Base-by-base conservation (phyloP, 2,797 vertebrate genomes). In the Cephalopachus bancanus region DNA sequence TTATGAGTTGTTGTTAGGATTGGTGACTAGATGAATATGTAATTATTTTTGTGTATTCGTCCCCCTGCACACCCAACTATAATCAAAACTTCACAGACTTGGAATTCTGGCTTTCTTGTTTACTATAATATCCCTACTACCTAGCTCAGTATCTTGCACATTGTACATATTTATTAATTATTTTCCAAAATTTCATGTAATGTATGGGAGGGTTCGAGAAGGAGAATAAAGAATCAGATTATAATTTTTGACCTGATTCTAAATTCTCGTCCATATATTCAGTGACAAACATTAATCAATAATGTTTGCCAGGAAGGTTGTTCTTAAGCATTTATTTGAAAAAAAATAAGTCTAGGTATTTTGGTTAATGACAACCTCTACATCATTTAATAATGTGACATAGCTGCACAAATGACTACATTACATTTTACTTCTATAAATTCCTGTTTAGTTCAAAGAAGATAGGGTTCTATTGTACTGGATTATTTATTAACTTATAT, bases 151-250 rank as follows among this genome's bases (percentile, higher is more conserved):
- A 93, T 92, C 81, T 75, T 81, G 11, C 19, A 24, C 51, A 69
- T 24, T 78, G 57, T 44, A 62, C 1, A 7, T 28, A 62, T 51
- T 89, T 28, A 85, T 65, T 74, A 94, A 67, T 67, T 90, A 86
- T 88, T 96, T 97, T 75, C 51, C 60, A 86, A 75, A 55, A 71
- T 69, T 76, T 20, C 76, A 37, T 37, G 59, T 55, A 87, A 22
- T 78, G 44, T 78, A 3, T 49, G 33, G 62, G n/a, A 91, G 15
- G 14, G 60, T 49, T 67, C 62, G 33, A 88, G 7, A 90, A 69
- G 22, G 67, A 80, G 44, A 92, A n/a, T 74, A 5, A 80, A 90
- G 3, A 67, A 30, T 85, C 89, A 94, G 26, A n/a, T 53, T 33
- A 15, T 85, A 33, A 89, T 67, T 94, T 86, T 89, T 49, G 79